Evolutionary conservation across 2,113 vertebrate genomes (phyloP).

Genomic region (Oreochromis spilurus): DNA sequence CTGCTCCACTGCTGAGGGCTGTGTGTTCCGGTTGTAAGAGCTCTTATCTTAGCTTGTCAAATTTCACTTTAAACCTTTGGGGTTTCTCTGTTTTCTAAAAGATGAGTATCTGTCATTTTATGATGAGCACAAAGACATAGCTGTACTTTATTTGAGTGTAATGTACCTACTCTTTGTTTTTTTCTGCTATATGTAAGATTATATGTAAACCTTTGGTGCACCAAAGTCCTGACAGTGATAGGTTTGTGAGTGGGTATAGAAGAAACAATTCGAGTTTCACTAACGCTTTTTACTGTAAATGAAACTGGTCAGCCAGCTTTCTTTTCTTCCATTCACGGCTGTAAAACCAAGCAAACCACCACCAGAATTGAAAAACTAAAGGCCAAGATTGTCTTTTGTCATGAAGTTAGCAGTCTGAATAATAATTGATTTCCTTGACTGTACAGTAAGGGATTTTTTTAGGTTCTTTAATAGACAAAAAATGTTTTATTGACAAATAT

Average conservation of each 20-base stretch:
- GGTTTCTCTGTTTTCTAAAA: conserved; percentile 10
- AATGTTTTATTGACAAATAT: background rate
- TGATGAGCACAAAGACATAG: background rate
- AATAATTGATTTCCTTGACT: background rate
- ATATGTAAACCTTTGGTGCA: fast-evolving
- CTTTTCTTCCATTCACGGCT: background rate
- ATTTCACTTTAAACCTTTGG: conserved; percentile 49
- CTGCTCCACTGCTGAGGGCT: background rate
- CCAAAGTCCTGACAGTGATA: background rate
- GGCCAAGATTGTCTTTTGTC: background rate
- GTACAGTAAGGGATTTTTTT: background rate
- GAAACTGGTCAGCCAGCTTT: background rate
- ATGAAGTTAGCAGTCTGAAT: background rate
- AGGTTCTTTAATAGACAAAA: background rate
- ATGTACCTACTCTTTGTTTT: background rate
- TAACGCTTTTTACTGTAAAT: background rate
- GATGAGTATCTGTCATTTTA: conserved; percentile 10
- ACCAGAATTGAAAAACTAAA: background rate
- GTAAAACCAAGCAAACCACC: background rate
- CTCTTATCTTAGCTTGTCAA: conserved; percentile 52
- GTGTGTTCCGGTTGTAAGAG: conserved; percentile 38
- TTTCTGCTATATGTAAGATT: background rate
- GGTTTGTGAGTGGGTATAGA: background rate
- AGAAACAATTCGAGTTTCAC: background rate
- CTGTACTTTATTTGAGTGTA: background rate